Base-by-base conservation (phyloP, 2,113 vertebrate genomes). In the Corapipo altera region DNA sequence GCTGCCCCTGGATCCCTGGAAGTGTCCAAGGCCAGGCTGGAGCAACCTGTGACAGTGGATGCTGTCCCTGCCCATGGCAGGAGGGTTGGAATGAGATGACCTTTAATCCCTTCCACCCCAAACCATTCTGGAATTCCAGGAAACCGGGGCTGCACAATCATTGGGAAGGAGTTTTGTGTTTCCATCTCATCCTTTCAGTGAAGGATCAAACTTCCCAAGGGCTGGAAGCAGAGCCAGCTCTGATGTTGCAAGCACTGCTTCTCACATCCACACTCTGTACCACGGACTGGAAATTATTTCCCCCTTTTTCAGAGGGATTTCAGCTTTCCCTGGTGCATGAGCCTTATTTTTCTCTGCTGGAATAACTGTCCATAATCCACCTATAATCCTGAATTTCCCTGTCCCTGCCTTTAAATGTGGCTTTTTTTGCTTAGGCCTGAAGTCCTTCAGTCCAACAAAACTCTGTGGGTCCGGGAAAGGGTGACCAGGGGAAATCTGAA, bases 311-410 rank as follows among this genome's bases (percentile, higher is more conserved):
- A 65, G 27, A 27, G 6, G 1, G 2, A 74, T 78, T 94, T 87
- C 55, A 26, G 8, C 32, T 89, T 58, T 26, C 13, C 43, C 55
- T 58, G 18, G 4, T 58, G 8, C 20, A n/a, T 2, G 10, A 64
- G 7, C 9, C 5, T 3, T 8, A 3, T 62, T 89, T 69, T 69
- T 62, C 61, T 15, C n/a, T 10, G 24, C 46, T 69, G 49, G 22
- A 30, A 41, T 41, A 52, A 30, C 43, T 46, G 33, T 52, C 12
- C 19, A 15, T 30, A 55, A 46, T 11, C 54, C 44, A 58, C 71
- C 28, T 28, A 2, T 2, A 0, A 70, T 37, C 6, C 32, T 48
- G 64, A 52, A 54, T 1, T 65, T 88, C 27, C 44, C 32, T 15
- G 18, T n/a, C 43, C 22, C 39, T 86, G 41, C 15, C 22, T 51